Percentiles rank a stretch among this genome's conserved stretches.
Conservation (phyloP, 2,113 vertebrate genomes). For the Bubo bubo region DNA sequence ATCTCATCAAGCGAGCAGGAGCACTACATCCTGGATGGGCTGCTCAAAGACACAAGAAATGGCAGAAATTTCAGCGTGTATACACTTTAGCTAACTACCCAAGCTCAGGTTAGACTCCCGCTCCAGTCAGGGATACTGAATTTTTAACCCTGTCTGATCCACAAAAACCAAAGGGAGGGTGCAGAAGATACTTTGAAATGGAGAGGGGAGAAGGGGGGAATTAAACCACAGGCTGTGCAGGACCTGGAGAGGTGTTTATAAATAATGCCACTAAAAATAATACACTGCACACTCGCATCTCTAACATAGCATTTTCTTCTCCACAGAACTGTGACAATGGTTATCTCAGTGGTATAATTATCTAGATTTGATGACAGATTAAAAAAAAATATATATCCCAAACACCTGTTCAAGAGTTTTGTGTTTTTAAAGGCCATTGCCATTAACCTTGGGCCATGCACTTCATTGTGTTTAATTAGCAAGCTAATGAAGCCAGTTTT, state of each 20-base stretch:
- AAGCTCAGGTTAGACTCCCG: not conserved
- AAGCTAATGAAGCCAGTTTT: constrained; percentile 70
- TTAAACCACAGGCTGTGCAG: not conserved
- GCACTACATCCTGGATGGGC: not conserved
- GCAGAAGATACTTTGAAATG: not conserved
- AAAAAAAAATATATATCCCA: constrained; percentile 22
- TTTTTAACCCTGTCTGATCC: not conserved
- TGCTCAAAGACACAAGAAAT: not conserved
- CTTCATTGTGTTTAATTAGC: constrained; percentile 73
- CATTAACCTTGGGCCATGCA: constrained; percentile 70
- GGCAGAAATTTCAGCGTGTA: not conserved
- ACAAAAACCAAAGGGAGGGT: not conserved
- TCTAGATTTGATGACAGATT: constrained; percentile 54
- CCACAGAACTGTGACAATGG: constrained; percentile 38
- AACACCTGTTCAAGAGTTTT: constrained; percentile 68
- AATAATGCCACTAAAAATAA: constrained; percentile 46
- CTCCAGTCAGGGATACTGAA: not conserved
- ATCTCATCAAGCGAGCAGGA: not conserved
- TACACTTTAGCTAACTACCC: not conserved
- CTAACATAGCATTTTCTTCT: constrained; percentile 11
- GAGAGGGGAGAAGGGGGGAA: not conserved
- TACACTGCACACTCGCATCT: not conserved
- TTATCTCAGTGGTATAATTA: constrained; percentile 9
- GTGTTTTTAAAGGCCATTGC: constrained; percentile 63
- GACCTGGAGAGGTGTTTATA: constrained; percentile 17